These are phyloP conservation scores for Penelope pileata DNA, from an alignment of 2,113 vertebrate genomes.

Conservation along the genomic window DNA sequence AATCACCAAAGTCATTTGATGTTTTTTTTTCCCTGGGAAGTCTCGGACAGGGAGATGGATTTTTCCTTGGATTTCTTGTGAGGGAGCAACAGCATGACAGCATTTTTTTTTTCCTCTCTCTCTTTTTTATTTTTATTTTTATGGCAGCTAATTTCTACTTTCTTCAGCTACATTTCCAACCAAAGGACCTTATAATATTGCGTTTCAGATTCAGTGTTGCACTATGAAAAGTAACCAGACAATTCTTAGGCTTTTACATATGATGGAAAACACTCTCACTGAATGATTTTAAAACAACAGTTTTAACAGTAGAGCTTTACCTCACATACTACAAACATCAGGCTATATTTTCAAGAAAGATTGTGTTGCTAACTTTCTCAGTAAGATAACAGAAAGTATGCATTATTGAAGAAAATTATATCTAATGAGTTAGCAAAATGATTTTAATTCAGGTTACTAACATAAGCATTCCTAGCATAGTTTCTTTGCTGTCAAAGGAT, in stretches of 20 bases:
- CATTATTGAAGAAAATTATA: background rate
- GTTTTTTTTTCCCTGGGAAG: background rate
- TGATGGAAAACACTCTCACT: conserved; percentile 2
- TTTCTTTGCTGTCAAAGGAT: background rate
- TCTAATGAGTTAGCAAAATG: background rate
- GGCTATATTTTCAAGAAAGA: background rate
- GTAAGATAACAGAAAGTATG: background rate
- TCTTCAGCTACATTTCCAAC: conserved; percentile 2
- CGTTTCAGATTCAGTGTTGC: background rate
- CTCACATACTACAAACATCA: background rate
- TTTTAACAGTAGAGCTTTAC: background rate
- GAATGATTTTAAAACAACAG: background rate
- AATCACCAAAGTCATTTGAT: background rate
- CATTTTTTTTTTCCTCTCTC: background rate
- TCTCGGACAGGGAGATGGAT: background rate
- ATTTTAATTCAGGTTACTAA: background rate
- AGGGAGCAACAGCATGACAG: accelerated
- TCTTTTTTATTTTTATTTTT: background rate
- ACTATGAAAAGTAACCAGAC: background rate
- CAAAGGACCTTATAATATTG: background rate
- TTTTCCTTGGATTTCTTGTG: background rate
- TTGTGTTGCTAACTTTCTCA: background rate
- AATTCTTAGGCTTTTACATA: background rate
- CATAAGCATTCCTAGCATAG: background rate
- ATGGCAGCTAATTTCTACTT: background rate